Conservation (phyloP, 2,888 invertebrate genomes). For the Empis livida region DNA sequence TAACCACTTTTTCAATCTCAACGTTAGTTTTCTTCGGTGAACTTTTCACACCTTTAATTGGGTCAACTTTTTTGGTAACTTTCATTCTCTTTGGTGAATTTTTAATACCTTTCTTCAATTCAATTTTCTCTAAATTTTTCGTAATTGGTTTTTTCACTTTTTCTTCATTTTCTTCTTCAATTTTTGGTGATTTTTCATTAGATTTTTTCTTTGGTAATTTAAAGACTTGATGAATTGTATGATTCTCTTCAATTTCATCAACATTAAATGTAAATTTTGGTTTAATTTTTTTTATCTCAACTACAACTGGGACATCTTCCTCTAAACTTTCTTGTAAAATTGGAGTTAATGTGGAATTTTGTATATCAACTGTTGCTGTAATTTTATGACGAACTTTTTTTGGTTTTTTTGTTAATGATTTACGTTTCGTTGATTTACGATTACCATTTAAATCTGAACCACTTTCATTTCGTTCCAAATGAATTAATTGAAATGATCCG, state of each 20-base stretch:
- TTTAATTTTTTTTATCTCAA: conserved; percentile 5
- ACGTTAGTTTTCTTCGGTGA: not conserved
- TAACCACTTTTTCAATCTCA: not conserved
- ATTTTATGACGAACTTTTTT: conserved; percentile 31
- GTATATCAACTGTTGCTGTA: conserved; percentile 28
- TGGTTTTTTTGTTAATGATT: conserved; percentile 21
- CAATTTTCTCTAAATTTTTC: not conserved
- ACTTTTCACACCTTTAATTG: not conserved
- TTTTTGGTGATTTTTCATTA: conserved; percentile 16
- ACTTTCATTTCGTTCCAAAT: conserved; percentile 27
- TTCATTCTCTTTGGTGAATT: not conserved
- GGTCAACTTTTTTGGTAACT: not conserved
- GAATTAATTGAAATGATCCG: conserved; percentile 29
- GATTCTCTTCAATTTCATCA: conserved; percentile 32
- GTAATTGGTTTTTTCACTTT: conserved; percentile 20
- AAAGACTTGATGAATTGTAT: conserved; percentile 27
- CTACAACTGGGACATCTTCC: conserved; percentile 10
- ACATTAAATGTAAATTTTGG: conserved; percentile 33
- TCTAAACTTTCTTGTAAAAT: conserved; percentile 13
- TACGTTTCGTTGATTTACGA: conserved; percentile 17
- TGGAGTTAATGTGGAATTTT: conserved; percentile 20
- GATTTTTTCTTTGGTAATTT: conserved; percentile 30
- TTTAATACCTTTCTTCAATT: not conserved
- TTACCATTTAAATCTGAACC: conserved; percentile 18
- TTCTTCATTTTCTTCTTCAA: conserved; percentile 17